Percentiles rank a stretch among this genome's conserved stretches.
phyloP scores from a whole-genome alignment of 92 coral and sea anemone species.

The Epizoanthus fatuus region DNA sequence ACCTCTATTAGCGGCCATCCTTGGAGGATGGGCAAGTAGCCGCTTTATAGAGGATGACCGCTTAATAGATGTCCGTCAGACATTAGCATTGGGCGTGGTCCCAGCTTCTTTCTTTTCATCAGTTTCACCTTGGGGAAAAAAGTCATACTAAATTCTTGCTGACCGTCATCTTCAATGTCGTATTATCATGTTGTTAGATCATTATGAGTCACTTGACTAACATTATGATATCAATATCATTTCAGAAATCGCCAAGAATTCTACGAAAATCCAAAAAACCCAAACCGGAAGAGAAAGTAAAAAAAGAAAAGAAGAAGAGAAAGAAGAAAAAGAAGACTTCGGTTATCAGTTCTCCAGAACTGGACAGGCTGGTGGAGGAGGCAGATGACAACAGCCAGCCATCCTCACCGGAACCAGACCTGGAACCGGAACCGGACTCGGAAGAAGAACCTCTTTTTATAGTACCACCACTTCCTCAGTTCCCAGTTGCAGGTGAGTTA shows the following conservation, averaged over 20 bases:
- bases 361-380: conserved; percentile 65
- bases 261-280: conserved; percentile 73
- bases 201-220: neutral
- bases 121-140: too few species aligned
- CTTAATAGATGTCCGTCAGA: too few species aligned
- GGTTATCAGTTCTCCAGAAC: conserved; percentile 30
- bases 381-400: conserved; percentile 56
- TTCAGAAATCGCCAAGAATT: conserved; percentile 60
- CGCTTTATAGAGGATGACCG: neutral
- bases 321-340: conserved; percentile 62
- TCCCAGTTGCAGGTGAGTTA: neutral
- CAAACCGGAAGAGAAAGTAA: conserved; percentile 70
- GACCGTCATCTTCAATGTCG: too few species aligned
- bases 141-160: too few species aligned
- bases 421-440: conserved; percentile 54
- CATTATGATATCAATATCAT: neutral
- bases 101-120: too few species aligned
- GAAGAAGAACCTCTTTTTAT: conserved; percentile 38
- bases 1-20: too few species aligned
- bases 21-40: too few species aligned
- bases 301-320: conserved; percentile 67
- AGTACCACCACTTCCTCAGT: conserved; percentile 36
- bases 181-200: too few species aligned
- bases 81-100: too few species aligned
- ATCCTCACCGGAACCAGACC: conserved; percentile 77